Evolutionary conservation across 2,797 vertebrate species (phyloP), one percentile per base, ranked within the genome.

Genomic region (Eutrigla gurnardus): DNA sequence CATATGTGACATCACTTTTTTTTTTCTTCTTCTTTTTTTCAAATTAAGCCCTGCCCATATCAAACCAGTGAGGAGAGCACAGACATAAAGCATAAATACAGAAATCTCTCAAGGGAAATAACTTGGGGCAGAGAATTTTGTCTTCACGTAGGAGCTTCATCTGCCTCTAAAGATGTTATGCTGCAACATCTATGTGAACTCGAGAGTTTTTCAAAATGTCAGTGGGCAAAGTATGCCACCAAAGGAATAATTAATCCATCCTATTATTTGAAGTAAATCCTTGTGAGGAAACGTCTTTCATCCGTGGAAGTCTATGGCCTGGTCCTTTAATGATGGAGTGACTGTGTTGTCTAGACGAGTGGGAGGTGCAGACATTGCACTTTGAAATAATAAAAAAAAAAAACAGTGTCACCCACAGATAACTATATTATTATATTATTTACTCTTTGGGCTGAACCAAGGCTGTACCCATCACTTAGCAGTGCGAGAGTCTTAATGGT

Each of bases 341-440:
- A 46, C 58, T 47, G 25, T 33, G 57, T 77, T 15, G 83, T 90
- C 77, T 83, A 77, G 86, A 87, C 77, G 6, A 67, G 89, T 82
- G 66, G 85, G 84, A 82, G 69, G 52, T 15, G 45, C 17, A 59
- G 33, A 64, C 65, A 43, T 73, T n/a, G 53, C 53, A 18, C 46
- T 7, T 25, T 15, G 49, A 58, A 69, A 60, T 59, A 32, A 57
- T 45, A 63, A 63, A 59, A 57, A 25, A 55, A 4, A 65, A 75
- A 40, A 33, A 70, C 61, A 37, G 45, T 11, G 54, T 69, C 77
- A 65, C 45, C 63, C 58, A 63, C 17, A 76, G 81, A 80, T 72
- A 80, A 66, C 66, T 77, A 53, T 77, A 46, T 86, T 80, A 52
- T 86, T 77, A 53, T 77, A 46, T 86, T 80, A 52, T 86, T 85